A percentile compares a stretch with the other conserved stretches of the same genome.
phyloP scores from a whole-genome alignment of 2,113 vertebrate species.

The Calyptommatus sinebrachiatus region DNA sequence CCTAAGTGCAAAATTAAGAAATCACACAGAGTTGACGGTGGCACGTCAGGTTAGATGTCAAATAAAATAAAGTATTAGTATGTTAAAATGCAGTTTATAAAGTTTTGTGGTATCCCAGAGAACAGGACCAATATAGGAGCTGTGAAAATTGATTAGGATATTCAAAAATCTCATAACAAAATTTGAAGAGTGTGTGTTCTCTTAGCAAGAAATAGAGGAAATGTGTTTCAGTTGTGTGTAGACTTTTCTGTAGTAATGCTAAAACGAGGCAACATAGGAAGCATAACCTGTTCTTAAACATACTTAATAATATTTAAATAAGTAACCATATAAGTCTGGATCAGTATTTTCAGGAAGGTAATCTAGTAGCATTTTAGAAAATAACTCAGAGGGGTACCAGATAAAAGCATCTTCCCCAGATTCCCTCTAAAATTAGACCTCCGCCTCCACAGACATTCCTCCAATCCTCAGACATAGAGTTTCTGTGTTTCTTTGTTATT shows the following conservation, averaged over 20 bases:
- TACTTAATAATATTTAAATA: too few relatives aligned
- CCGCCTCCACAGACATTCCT: too few relatives aligned
- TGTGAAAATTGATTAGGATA: accelerated
- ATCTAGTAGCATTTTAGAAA: too few relatives aligned
- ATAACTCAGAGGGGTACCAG: too few relatives aligned
- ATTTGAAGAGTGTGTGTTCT: slow-evolving; percentile 16
- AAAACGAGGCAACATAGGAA: slow-evolving; percentile 40
- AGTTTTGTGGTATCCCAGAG: not conserved
- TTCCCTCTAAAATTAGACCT: too few relatives aligned
- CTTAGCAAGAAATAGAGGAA: slow-evolving; percentile 2
- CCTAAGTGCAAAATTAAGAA: not conserved
- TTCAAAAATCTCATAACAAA: slow-evolving; percentile 10
- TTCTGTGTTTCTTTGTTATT: not conserved
- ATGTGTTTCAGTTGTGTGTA: not conserved
- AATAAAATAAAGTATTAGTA: not conserved
- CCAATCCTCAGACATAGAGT: too few relatives aligned
- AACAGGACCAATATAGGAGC: not conserved
- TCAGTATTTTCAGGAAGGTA: too few relatives aligned
- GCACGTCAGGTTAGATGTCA: not conserved
- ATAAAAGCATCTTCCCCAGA: too few relatives aligned
- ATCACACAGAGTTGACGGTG: too few relatives aligned
- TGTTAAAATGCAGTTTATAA: not conserved
- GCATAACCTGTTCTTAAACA: slow-evolving; percentile 1
- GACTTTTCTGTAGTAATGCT: slow-evolving; percentile 7
- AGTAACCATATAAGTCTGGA: too few relatives aligned